A percentile compares a stretch with the other conserved stretches of the same genome.
These are phyloP conservation scores for Teleopsis dalmanni DNA, from an alignment of 1,140 invertebrate species.

Conservation along the genomic window DNA sequence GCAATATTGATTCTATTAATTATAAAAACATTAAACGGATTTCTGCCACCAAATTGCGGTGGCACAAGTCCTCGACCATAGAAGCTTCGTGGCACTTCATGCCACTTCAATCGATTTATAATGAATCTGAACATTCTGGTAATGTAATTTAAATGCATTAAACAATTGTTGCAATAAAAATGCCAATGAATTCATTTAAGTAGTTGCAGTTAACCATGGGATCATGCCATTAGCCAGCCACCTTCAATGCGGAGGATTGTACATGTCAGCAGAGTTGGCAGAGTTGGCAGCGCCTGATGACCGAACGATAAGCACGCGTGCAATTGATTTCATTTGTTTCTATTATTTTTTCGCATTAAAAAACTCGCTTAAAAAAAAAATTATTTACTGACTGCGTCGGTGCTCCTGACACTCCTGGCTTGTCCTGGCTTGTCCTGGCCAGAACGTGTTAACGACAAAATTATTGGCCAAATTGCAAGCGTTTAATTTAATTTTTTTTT, in stretches of 20 bases:
- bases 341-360: not conserved
- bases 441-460: conserved; percentile 38
- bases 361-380: too few species aligned
- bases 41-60: too few species aligned
- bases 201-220: not conserved
- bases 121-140: not conserved
- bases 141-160: conserved; percentile 9
- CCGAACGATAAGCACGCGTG: conserved; percentile 7
- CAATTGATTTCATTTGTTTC: not conserved
- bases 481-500: not conserved
- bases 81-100: not conserved
- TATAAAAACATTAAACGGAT: conserved; percentile 44
- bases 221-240: not conserved
- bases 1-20: conserved; percentile 43
- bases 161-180: conserved; percentile 9
- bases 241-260: not conserved
- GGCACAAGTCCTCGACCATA: too few species aligned
- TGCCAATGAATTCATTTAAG: not conserved
- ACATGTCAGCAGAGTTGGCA: not conserved
- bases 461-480: conserved; percentile 26
- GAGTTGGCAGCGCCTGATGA: not conserved
- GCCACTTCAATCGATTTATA: not conserved
- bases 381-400: too few species aligned
- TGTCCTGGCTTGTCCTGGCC: too few species aligned
- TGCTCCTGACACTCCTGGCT: too few species aligned